phyloP scores from a whole-genome alignment of 2,797 vertebrate genomes.

The Danio kyathit region DNA sequence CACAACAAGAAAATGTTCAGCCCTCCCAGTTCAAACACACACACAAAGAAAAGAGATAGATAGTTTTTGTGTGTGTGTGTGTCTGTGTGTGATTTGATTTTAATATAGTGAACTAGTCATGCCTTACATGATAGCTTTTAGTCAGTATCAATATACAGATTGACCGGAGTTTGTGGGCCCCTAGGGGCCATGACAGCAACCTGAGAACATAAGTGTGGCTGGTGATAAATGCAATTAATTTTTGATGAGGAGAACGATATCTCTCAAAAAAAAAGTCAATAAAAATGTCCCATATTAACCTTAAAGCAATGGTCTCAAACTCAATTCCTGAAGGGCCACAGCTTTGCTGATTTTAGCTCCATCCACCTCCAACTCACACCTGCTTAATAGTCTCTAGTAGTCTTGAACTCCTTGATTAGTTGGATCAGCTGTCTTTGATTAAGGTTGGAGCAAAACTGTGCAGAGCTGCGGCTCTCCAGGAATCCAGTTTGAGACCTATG shows the following conservation, averaged over 20 bases:
- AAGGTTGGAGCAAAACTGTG: too few relatives aligned
- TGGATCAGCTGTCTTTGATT: too few relatives aligned
- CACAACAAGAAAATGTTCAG: not conserved
- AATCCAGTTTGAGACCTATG: too few relatives aligned
- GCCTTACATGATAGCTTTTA: slow-evolving; percentile 31
- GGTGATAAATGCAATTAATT: slow-evolving; percentile 18
- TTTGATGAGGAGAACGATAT: not conserved
- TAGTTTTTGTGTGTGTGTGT: slow-evolving; percentile 18
- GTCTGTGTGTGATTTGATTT: slow-evolving; percentile 36
- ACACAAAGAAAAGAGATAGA: not conserved
- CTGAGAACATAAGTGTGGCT: slow-evolving; percentile 5
- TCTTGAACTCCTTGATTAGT: too few relatives aligned
- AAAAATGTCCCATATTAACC: not conserved
- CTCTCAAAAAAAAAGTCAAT: not conserved
- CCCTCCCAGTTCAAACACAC: not conserved
- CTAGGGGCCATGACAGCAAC: not conserved
- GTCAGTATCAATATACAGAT: slow-evolving; percentile 51
- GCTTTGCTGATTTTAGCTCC: too few relatives aligned
- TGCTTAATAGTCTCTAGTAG: too few relatives aligned
- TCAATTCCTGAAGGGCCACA: too few relatives aligned
- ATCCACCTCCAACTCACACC: too few relatives aligned
- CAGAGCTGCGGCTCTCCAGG: too few relatives aligned
- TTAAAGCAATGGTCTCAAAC: too few relatives aligned
- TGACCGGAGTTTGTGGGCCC: slow-evolving; percentile 3
- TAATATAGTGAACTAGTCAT: slow-evolving; percentile 56